Conservation (phyloP, 1,140 invertebrate genomes). For the Trichonephila clavipes region DNA sequence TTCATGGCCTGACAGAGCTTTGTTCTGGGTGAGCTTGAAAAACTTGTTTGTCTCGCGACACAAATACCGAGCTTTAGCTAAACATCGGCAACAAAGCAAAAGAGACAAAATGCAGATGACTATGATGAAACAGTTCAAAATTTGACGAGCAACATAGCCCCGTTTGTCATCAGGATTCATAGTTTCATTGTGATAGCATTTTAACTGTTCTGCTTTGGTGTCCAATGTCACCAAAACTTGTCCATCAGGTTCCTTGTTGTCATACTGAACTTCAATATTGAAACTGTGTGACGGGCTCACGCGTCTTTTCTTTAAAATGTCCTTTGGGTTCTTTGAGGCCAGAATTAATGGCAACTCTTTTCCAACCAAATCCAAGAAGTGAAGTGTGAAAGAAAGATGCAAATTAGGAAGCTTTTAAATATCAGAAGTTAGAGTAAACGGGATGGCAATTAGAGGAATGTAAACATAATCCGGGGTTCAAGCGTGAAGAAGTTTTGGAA, state of each 20-base stretch:
- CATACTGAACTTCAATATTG: constrained; percentile 84
- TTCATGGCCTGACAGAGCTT: constrained; percentile 88
- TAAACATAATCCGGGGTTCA: no score
- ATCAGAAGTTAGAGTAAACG: no score
- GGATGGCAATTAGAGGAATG: no score
- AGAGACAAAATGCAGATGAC: constrained; percentile 91
- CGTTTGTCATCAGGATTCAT: constrained; percentile 79
- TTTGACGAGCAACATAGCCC: constrained; percentile 78
- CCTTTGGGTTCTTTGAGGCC: no score
- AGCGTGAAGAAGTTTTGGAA: no score
- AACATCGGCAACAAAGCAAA: constrained; percentile 91
- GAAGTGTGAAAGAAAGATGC: no score
- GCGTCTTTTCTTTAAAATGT: no score
- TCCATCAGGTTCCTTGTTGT: constrained; percentile 79
- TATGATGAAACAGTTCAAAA: constrained; percentile 94
- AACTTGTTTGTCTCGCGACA: constrained; percentile 90
- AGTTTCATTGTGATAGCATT: constrained; percentile 89
- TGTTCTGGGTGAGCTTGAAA: constrained; percentile 87
- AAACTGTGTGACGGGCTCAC: no score
- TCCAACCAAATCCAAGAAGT: no score
- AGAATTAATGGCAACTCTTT: no score
- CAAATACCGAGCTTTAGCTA: constrained; percentile 92
- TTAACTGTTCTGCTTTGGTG: constrained; percentile 88
- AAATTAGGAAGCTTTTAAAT: no score
- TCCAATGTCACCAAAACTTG: constrained; percentile 93